These are phyloP conservation scores for Hippolais icterina DNA, from an alignment of 2,113 vertebrate genomes.

Conservation along the genomic window DNA sequence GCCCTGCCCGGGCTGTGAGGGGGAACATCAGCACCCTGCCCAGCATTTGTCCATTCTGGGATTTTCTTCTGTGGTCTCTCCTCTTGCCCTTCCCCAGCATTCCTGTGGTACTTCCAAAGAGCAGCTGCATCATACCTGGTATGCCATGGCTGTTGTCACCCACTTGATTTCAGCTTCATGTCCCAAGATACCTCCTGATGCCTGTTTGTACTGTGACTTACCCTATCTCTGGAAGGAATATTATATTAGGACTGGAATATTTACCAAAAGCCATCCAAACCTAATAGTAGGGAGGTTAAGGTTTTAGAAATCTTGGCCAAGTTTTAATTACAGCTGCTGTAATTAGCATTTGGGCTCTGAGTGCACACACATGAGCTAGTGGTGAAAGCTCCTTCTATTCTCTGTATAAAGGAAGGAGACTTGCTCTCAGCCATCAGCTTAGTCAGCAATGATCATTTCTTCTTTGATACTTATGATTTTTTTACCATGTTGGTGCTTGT, in stretches of 20 bases:
- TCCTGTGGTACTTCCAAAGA: background rate
- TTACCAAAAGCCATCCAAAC: background rate
- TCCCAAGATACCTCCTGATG: background rate
- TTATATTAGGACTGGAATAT: background rate
- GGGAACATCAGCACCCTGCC: accelerated
- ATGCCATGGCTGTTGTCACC: background rate
- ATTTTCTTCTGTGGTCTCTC: background rate
- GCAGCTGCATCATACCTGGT: background rate
- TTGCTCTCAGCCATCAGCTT: background rate
- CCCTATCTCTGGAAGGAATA: background rate
- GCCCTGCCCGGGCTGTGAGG: accelerated
- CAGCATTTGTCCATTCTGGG: background rate
- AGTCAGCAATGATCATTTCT: background rate
- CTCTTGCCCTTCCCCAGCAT: background rate
- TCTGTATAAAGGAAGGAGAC: background rate
- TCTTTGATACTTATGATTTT: background rate
- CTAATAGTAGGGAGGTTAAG: background rate
- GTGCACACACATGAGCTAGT: background rate
- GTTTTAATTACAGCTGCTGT: background rate
- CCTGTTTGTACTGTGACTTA: background rate
- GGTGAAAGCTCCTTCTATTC: background rate
- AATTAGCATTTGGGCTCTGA: background rate
- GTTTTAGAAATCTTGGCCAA: background rate
- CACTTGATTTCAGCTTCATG: background rate
- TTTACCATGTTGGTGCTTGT: background rate